phyloP scores from a whole-genome alignment of 2,888 invertebrate species.

The Cremastobaeus sp. region DNA sequence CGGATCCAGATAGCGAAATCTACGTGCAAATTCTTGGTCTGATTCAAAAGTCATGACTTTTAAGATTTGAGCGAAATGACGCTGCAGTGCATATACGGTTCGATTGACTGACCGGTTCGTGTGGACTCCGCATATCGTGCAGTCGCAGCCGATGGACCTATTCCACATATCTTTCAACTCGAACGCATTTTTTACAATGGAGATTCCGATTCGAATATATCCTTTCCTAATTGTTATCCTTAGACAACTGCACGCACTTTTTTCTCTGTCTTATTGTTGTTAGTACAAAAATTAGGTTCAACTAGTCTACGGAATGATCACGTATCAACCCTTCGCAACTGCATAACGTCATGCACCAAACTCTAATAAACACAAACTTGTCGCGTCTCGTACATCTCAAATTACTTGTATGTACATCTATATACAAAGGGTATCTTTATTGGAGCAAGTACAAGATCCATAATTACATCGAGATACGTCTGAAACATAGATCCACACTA shows the following conservation, averaged over 20 bases:
- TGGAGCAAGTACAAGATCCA: conserved; percentile 34
- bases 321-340: conserved; percentile 41
- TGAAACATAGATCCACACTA: conserved; percentile 51
- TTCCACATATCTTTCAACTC: conserved; percentile 40
- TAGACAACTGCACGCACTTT: conserved; percentile 55
- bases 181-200: conserved; percentile 8
- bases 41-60: too few species aligned
- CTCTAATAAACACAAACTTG: conserved; percentile 43
- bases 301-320: too few species aligned
- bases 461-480: conserved; percentile 48
- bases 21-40: too few species aligned
- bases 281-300: too few species aligned
- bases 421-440: conserved; percentile 36
- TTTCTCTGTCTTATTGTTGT: conserved; percentile 37
- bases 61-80: too few species aligned
- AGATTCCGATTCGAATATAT: conserved; percentile 20
- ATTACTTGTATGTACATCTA: conserved; percentile 42
- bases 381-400: conserved; percentile 15
- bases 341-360: conserved; percentile 49
- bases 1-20: too few species aligned
- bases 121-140: conserved; percentile 72
- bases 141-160: conserved; percentile 29
- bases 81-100: conserved; percentile 56
- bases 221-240: not conserved
- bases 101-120: conserved; percentile 75